Conservation (phyloP, 2,797 vertebrate species). For the Protosalanx chinensis region DNA sequence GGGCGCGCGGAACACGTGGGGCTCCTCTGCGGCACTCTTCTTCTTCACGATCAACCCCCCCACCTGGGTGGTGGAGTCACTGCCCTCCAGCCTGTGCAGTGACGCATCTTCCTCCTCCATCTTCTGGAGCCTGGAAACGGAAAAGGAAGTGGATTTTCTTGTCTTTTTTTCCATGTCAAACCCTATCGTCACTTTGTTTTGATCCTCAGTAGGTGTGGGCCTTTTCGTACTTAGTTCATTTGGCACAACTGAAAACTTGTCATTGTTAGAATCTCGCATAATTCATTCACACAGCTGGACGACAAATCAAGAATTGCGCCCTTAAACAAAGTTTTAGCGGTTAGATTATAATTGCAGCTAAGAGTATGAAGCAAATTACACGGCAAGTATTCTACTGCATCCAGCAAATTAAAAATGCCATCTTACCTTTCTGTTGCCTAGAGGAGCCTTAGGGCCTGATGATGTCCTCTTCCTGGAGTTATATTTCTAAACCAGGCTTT, state of each 20-base stretch:
- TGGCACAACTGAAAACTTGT: no score
- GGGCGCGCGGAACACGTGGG: conserved; percentile 90
- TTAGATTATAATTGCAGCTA: no score
- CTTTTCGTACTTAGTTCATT: neutral
- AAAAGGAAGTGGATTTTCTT: neutral
- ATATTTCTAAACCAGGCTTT: neutral
- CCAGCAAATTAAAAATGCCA: no score
- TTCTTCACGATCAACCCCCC: conserved; percentile 89
- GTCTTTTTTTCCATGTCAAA: neutral
- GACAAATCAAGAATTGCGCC: no score
- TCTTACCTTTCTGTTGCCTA: neutral
- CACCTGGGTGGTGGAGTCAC: conserved; percentile 66
- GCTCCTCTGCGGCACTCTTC: conserved; percentile 81
- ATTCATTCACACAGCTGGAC: no score
- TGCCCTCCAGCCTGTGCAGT: conserved; percentile 87
- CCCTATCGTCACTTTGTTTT: neutral
- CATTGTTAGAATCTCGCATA: no score
- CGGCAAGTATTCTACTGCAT: no score
- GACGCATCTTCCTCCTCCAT: conserved; percentile 77
- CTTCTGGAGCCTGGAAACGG: conserved; percentile 23
- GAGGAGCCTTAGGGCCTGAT: neutral
- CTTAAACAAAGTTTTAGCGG: no score
- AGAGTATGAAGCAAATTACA: no score
- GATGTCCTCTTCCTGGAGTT: neutral
- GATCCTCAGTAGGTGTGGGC: neutral